These are phyloP conservation scores for Cyanoramphus novaezelandiae DNA, from an alignment of 2,113 vertebrate species.

Conservation along the genomic window DNA sequence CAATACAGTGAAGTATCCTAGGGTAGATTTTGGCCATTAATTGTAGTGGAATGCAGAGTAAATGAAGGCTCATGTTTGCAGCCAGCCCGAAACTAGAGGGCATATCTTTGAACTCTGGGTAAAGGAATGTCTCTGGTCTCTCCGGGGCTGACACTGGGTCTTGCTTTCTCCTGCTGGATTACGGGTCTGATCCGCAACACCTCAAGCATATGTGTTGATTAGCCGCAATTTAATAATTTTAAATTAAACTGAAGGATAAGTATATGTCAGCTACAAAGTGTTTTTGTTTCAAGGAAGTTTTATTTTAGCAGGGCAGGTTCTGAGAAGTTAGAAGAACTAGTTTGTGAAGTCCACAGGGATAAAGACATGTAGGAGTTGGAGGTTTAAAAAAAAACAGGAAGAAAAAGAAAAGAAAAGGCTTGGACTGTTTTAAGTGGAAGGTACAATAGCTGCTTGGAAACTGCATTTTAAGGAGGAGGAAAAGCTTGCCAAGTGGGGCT, in stretches of 20 bases:
- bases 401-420: neutral
- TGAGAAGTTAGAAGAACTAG: neutral
- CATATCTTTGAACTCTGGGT: neutral
- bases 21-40: neutral
- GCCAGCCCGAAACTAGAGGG: neutral
- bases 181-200: accelerated
- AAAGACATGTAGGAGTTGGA: neutral
- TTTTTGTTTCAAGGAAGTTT: constrained; percentile 21
- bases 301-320: neutral
- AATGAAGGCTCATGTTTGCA: neutral
- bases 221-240: neutral
- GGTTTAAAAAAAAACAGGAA: neutral
- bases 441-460: neutral
- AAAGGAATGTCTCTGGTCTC: neutral
- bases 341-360: neutral
- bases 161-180: neutral
- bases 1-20: neutral
- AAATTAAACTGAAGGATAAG: neutral
- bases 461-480: neutral
- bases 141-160: neutral
- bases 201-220: constrained; percentile 1
- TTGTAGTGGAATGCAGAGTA: neutral
- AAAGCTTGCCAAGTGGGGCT: neutral
- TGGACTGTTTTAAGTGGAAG: neutral
- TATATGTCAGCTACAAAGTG: neutral